Base-by-base conservation (phyloP, 2,888 invertebrate species). In the Cheilosia urbana region DNA sequence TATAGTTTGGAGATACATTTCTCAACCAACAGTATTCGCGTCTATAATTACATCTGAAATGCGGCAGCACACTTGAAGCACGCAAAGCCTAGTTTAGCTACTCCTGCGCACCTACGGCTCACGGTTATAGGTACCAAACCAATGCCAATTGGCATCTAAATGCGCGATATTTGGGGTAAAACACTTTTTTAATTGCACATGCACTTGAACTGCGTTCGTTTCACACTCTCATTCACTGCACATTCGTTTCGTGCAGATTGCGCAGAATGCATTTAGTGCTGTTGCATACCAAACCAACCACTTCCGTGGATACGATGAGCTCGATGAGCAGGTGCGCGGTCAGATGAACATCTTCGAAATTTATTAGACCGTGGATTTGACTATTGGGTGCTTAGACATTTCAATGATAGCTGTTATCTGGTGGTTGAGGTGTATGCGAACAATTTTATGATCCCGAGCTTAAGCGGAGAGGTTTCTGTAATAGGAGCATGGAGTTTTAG, bases 331-430 rank as follows among this genome's bases (percentile, higher is more conserved):
- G 62, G 63, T 79, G 57, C 37, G 83, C 83, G 83, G 83, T 83
- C 68, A 83, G 83, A 83, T 83, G 83, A 83, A 83, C 79, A 83
- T 79, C 79, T 83, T 73, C 55, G 34, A 83, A 83, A 83, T 68
- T 83, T 83, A 83, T 83, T 73, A 83, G 83, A 83, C 83, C 83
- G 73, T 83, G 73, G 17, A 73, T 63, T 73, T 63, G 72, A 63
- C 49, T 78, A 60, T 83, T 78, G 45, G 83, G 45, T 68, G 77
- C 73, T 63, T 73, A 68, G 68, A 42, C 55, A 83, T 45, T 53
- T 34, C 60, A 77, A 42, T 72, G 62, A 19, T 51, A 53, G 37
- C 51, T 65, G 62, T 19, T 69, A 66, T 51, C 19, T 40, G 19
- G 24, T 51, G 24, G 19, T 37, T 66, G 51, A 34, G 30, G 58